Evolutionary conservation across 1,140 invertebrate species (phyloP).

Genomic region (Scylla paramamosain): DNA sequence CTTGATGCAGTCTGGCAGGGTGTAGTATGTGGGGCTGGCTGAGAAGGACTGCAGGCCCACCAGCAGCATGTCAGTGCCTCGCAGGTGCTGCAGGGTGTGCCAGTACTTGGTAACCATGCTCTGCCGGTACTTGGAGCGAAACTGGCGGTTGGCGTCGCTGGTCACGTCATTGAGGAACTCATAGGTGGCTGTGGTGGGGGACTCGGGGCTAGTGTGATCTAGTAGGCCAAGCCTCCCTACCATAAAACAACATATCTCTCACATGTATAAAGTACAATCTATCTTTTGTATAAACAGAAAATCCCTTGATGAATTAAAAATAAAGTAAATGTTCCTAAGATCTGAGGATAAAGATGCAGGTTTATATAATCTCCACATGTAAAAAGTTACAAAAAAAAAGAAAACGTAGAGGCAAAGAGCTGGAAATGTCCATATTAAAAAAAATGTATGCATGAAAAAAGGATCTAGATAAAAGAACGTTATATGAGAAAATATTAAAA

Average conservation of each 20-base stretch:
- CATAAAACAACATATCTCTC: constrained; percentile 34
- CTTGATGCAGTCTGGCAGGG: constrained; percentile 87
- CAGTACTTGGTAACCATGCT: constrained; percentile 88
- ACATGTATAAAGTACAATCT: neutral
- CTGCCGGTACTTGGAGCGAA: constrained; percentile 86
- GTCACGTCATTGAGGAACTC: constrained; percentile 91
- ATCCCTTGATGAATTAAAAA: too few species aligned
- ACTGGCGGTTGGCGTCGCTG: constrained; percentile 85
- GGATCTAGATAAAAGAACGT: too few species aligned
- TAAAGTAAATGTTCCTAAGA: too few species aligned
- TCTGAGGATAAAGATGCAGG: too few species aligned
- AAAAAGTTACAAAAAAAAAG: too few species aligned
- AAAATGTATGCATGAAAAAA: too few species aligned
- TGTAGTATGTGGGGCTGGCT: constrained; percentile 84
- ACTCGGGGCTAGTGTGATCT: constrained; percentile 76
- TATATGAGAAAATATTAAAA: too few species aligned
- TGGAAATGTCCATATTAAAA: too few species aligned
- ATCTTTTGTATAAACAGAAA: too few species aligned
- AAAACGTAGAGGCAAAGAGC: too few species aligned
- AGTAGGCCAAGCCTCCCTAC: constrained; percentile 79
- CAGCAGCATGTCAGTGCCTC: constrained; percentile 86
- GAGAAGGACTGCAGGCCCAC: constrained; percentile 88
- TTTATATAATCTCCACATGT: too few species aligned
- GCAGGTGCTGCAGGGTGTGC: constrained; percentile 84
- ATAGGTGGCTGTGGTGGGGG: constrained; percentile 84